Percentiles rank a stretch among this genome's conserved stretches.
Evolutionary conservation across 2,797 vertebrate genomes (phyloP).

Genomic region (Pipistrellus pipistrellus): DNA sequence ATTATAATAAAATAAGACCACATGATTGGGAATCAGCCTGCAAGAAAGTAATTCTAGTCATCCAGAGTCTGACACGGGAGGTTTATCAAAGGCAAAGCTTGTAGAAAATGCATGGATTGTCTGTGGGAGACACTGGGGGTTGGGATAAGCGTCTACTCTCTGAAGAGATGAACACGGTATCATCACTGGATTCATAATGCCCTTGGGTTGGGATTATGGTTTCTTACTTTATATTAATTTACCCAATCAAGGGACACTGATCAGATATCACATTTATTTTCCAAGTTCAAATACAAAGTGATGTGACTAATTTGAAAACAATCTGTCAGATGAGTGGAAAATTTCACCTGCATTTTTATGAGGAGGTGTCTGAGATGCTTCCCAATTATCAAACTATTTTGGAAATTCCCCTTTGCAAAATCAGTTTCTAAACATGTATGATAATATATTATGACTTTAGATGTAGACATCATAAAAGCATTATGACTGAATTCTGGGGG

Average conservation of each 20-base stretch:
- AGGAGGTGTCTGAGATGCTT: neutral
- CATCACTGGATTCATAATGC: neutral
- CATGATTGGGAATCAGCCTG: constrained; percentile 19
- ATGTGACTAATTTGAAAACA: neutral
- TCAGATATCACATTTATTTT: neutral
- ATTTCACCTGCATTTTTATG: constrained; percentile 17
- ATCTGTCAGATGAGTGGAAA: neutral
- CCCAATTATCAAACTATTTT: neutral
- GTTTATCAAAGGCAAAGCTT: constrained; percentile 27
- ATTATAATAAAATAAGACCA: constrained; percentile 76
- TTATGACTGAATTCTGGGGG: neutral
- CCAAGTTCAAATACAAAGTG: neutral
- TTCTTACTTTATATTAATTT: constrained; percentile 34
- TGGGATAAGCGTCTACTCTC: neutral
- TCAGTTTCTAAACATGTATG: neutral
- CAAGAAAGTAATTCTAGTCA: constrained; percentile 59
- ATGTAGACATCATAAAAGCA: neutral
- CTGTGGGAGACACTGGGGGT: neutral
- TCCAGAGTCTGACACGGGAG: neutral
- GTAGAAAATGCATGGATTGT: constrained; percentile 16
- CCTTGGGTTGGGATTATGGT: neutral
- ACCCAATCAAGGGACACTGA: neutral
- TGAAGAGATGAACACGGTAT: neutral
- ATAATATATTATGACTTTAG: neutral
- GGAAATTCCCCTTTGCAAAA: neutral